Evolutionary conservation across 2,888 invertebrate genomes (phyloP).

Genomic region (Trachelus iudaicus): DNA sequence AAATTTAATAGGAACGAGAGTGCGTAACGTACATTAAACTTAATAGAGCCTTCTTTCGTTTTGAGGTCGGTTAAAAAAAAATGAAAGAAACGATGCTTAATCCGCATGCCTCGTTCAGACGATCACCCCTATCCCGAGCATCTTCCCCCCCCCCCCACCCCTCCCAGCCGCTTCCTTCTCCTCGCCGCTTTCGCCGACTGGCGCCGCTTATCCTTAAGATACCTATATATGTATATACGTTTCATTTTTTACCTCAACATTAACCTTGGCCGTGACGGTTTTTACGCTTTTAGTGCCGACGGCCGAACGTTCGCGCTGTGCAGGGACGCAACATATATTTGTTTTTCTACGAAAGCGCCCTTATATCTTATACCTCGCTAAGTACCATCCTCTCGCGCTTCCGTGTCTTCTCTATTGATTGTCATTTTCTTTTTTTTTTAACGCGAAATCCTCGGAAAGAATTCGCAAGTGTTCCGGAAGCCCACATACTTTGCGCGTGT

Average conservation of each 20-base stretch:
- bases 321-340: background rate
- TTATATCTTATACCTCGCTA: background rate
- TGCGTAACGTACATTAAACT: no score
- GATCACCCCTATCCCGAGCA: background rate
- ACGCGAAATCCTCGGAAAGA: background rate
- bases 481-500: background rate
- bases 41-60: no score
- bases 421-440: background rate
- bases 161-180: background rate
- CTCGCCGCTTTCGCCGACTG: no score
- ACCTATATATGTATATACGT: background rate
- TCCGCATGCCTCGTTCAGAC: background rate
- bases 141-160: no score
- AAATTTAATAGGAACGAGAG: background rate
- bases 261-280: constrained; percentile 1
- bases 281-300: background rate
- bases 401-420: background rate
- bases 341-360: background rate
- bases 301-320: background rate
- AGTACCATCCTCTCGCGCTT: background rate
- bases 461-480: background rate
- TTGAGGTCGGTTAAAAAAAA: no score
- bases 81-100: background rate
- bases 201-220: background rate
- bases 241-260: background rate